A percentile compares a stretch with the other conserved stretches of the same genome.
Evolutionary conservation across 1,140 invertebrate genomes (phyloP).

Genomic region (Venustaconcha ellipsiformis): DNA sequence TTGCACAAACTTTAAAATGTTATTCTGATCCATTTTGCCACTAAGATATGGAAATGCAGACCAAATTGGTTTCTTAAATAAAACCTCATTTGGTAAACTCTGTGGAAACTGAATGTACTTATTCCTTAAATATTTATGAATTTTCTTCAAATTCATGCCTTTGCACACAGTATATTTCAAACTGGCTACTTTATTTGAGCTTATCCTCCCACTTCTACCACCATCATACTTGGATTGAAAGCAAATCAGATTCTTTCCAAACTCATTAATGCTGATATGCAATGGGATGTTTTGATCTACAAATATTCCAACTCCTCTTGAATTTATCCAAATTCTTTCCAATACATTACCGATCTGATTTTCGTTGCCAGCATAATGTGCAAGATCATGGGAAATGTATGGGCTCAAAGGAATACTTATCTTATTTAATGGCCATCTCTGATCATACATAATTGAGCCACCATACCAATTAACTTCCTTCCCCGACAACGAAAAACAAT

Average conservation of each 20-base stretch:
- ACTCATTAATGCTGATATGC: conserved; percentile 54
- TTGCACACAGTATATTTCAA: conserved; percentile 54
- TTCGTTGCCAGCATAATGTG: conserved; percentile 1
- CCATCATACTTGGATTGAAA: conserved; percentile 36
- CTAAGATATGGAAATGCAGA: conserved; percentile 90
- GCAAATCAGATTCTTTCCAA: conserved; percentile 44
- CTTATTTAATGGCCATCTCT: conserved; percentile 66
- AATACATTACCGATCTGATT: conserved; percentile 48
- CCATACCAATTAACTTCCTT: conserved; percentile 44
- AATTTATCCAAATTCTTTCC: conserved; percentile 48
- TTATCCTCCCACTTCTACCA: conserved; percentile 63
- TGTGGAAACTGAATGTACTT: conserved; percentile 50
- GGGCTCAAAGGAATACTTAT: conserved; percentile 37
- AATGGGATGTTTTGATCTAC: conserved; percentile 51
- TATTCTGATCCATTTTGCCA: conserved; percentile 74
- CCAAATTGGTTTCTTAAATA: conserved; percentile 87
- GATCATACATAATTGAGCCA: conserved; percentile 61
- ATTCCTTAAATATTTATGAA: conserved; percentile 45
- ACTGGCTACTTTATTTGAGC: conserved; percentile 22
- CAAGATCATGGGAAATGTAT: conserved; percentile 53
- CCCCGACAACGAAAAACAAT: conserved; percentile 41
- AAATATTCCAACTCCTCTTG: conserved; percentile 53
- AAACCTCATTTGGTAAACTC: conserved; percentile 76
- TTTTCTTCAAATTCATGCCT: conserved; percentile 40
- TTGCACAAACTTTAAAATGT: conserved; percentile 78